Percentiles rank a stretch among this genome's conserved stretches.
phyloP scores from a whole-genome alignment of 2,888 invertebrate species.

The Phrixothrix hirtus region DNA sequence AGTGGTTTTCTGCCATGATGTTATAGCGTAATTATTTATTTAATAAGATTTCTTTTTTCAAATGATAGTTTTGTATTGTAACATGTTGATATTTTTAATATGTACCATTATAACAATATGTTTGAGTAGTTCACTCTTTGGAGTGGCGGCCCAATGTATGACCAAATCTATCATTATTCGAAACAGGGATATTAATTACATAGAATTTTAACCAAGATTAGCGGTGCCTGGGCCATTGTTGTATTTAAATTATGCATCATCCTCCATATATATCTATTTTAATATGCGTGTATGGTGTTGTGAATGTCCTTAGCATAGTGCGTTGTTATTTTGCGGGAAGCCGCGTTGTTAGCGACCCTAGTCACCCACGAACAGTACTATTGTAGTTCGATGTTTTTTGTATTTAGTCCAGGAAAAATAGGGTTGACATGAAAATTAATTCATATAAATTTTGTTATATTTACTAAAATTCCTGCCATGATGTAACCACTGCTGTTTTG shows the following conservation, averaged over 20 bases:
- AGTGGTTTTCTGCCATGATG: slow-evolving; percentile 53
- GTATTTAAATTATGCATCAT: slow-evolving; percentile 53
- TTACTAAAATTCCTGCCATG: too few species aligned
- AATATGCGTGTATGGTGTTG: slow-evolving; percentile 57
- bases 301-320: slow-evolving; percentile 55
- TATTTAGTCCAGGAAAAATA: too few species aligned
- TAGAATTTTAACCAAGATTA: slow-evolving; percentile 52
- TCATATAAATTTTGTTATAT: too few species aligned
- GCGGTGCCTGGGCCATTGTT: slow-evolving; percentile 55
- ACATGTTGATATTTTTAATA: slow-evolving; percentile 56
- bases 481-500: too few species aligned
- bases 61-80: slow-evolving; percentile 43
- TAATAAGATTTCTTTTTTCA: slow-evolving; percentile 33
- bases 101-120: slow-evolving; percentile 50
- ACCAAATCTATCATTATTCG: slow-evolving; percentile 53
- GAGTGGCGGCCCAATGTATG: slow-evolving; percentile 44
- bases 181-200: slow-evolving; percentile 52
- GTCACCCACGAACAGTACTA: slow-evolving; percentile 53
- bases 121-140: slow-evolving; percentile 34
- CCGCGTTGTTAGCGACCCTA: slow-evolving; percentile 59
- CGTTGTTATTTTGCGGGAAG: slow-evolving; percentile 56
- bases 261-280: slow-evolving; percentile 55
- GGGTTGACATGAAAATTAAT: too few species aligned
- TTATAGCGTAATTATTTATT: slow-evolving; percentile 42
- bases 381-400: slow-evolving; percentile 41